Evolutionary conservation across 2,888 invertebrate genomes (phyloP).

Genomic region (Drosophila mimica): DNA sequence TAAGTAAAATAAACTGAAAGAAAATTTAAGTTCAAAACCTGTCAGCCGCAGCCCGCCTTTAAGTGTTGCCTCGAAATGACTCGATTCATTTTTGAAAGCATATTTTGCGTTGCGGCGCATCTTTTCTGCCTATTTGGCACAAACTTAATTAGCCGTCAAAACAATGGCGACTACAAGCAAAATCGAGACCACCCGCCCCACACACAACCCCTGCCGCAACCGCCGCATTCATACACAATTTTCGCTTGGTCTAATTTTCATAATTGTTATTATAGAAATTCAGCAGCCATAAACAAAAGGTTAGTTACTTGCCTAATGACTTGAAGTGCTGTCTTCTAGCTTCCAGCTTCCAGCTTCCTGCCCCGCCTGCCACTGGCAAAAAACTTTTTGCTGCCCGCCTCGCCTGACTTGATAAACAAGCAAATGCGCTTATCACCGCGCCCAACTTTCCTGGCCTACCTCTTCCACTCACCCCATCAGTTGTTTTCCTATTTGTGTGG

Average conservation of each 20-base stretch:
- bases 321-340: conserved; percentile 55
- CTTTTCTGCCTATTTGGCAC: conserved; percentile 77
- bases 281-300: conserved; percentile 80
- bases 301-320: conserved; percentile 81
- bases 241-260: conserved; percentile 73
- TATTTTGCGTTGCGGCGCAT: conserved; percentile 52
- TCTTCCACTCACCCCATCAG: conserved; percentile 26
- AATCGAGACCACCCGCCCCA: background rate
- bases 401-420: conserved; percentile 73
- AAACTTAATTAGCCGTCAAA: conserved; percentile 82
- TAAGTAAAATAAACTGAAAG: conserved; percentile 69
- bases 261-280: conserved; percentile 82
- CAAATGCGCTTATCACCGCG: conserved; percentile 76
- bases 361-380: conserved; percentile 24
- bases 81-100: conserved; percentile 54
- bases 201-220: background rate
- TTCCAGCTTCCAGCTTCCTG: conserved; percentile 16
- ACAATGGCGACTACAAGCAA: conserved; percentile 55
- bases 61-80: conserved; percentile 19
- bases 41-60: conserved; percentile 35
- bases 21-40: conserved; percentile 32
- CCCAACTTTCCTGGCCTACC: conserved; percentile 26
- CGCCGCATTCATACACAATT: background rate
- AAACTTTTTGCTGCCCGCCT: conserved; percentile 35
- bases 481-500: conserved; percentile 6